Conservation (phyloP, 2,797 vertebrate species). For the Psittacula echo region DNA sequence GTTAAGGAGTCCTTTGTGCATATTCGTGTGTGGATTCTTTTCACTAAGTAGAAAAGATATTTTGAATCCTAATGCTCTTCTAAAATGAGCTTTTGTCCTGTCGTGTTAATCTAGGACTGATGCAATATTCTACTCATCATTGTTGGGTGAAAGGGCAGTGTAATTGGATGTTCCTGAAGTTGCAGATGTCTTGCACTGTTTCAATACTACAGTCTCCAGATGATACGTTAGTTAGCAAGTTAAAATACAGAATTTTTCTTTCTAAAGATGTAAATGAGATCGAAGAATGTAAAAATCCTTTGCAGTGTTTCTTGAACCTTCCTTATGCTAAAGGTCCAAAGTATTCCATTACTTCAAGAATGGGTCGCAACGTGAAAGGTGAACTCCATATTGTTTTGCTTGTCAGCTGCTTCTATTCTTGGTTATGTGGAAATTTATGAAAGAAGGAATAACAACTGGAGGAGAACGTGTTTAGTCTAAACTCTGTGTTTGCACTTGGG, state of each 20-base stretch:
- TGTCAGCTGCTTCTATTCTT: neutral
- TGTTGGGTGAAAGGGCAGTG: neutral
- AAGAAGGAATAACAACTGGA: neutral
- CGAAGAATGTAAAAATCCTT: constrained; percentile 72
- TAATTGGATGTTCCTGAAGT: neutral
- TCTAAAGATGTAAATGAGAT: constrained; percentile 71
- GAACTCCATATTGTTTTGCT: neutral
- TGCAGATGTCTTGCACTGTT: constrained; percentile 43
- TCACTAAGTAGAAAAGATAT: neutral
- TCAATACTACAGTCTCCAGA: constrained; percentile 1
- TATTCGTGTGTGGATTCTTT: constrained; percentile 30
- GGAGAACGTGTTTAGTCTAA: neutral
- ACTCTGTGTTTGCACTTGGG: neutral
- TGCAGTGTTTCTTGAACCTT: constrained; percentile 59
- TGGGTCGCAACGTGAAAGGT: neutral
- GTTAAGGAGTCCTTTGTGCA: constrained; percentile 20
- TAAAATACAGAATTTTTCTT: constrained; percentile 52
- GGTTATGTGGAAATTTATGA: neutral
- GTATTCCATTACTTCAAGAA: constrained; percentile 36
- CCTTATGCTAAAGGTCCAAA: constrained; percentile 77
- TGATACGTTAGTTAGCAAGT: neutral
- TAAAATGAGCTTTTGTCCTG: constrained; percentile 18
- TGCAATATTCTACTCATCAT: constrained; percentile 73
- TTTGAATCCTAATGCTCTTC: neutral
- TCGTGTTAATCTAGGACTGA: constrained; percentile 34